Evolutionary conservation across 2,113 vertebrate genomes (phyloP).

Genomic region (Trochalopteron elliotii): DNA sequence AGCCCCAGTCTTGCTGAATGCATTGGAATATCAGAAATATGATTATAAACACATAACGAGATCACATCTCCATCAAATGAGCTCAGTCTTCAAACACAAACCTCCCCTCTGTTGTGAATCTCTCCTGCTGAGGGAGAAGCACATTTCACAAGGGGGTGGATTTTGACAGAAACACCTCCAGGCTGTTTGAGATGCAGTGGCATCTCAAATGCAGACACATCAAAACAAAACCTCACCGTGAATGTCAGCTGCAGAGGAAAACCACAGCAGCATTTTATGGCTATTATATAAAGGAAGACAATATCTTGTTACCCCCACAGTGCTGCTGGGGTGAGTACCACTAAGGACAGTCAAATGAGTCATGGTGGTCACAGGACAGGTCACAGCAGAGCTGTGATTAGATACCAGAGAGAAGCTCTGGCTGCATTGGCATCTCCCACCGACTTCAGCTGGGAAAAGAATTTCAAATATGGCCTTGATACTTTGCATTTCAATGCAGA

Average conservation of each 20-base stretch:
- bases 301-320: rapidly evolving
- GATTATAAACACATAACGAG: not conserved
- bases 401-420: not conserved
- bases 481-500: not conserved
- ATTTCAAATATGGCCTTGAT: not conserved
- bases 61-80: not conserved
- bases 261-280: not conserved
- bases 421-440: not conserved
- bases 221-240: rapidly evolving
- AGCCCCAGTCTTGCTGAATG: not conserved
- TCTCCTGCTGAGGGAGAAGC: not conserved
- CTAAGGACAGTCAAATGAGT: not conserved
- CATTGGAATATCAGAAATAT: not conserved
- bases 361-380: slow-evolving; percentile 3
- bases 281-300: not conserved
- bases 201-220: not conserved
- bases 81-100: not conserved
- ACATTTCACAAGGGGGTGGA: rapidly evolving
- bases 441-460: not conserved
- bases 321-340: not conserved
- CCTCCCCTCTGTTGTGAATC: not conserved
- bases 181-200: not conserved
- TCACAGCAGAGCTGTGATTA: not conserved
- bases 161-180: not conserved
- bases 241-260: not conserved